phyloP scores from a whole-genome alignment of 2,888 invertebrate genomes.

The Germaria angustata region DNA sequence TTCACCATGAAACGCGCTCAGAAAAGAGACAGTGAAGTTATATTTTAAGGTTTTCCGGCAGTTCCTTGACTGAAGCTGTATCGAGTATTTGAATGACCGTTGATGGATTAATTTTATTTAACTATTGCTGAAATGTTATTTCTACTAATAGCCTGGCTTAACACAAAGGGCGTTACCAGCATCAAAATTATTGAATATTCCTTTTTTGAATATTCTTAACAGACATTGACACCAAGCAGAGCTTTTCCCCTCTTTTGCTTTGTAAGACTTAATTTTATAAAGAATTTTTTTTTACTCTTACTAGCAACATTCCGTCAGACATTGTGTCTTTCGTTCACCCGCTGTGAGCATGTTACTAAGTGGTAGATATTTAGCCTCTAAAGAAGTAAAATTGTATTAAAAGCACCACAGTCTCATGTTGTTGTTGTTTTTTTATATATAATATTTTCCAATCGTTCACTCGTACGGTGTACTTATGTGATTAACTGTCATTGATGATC shows the following conservation, averaged over 20 bases:
- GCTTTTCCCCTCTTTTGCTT: constrained; percentile 13
- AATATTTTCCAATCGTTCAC: neutral
- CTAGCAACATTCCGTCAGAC: constrained; percentile 18
- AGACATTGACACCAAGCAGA: constrained; percentile 43
- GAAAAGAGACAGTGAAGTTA: neutral
- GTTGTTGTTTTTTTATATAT: neutral
- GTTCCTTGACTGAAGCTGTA: too few relatives aligned
- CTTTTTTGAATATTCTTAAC: constrained; percentile 24
- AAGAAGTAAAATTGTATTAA: constrained; percentile 56
- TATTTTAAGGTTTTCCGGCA: too few relatives aligned
- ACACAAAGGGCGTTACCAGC: constrained; percentile 69
- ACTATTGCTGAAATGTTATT: constrained; percentile 63
- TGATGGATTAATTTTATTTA: constrained; percentile 1
- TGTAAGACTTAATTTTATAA: neutral
- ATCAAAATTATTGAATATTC: constrained; percentile 51
- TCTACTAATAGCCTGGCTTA: constrained; percentile 68
- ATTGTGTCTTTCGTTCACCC: constrained; percentile 29
- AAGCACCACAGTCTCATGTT: constrained; percentile 15
- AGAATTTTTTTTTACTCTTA: constrained; percentile 1
- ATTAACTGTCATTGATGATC: constrained; percentile 65
- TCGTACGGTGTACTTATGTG: constrained; percentile 16
- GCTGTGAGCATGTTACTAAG: constrained; percentile 58
- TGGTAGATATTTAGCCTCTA: constrained; percentile 65
- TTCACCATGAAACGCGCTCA: neutral
- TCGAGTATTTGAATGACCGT: neutral